Base-by-base conservation (phyloP, 1,140 invertebrate species). In the Diorhabda carinulata region DNA sequence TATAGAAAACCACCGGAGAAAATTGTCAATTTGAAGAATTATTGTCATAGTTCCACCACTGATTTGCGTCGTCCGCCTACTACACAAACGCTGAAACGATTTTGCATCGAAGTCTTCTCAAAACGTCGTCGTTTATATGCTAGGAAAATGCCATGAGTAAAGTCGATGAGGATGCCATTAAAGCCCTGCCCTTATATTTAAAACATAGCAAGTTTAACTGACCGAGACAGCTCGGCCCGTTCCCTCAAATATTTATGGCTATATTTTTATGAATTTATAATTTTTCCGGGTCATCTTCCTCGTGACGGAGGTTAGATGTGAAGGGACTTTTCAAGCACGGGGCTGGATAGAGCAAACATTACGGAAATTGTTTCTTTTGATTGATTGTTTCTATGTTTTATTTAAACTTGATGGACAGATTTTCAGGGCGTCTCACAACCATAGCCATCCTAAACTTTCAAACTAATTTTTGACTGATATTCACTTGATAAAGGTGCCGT, bases 251-350 rank as follows among this genome's bases (percentile, higher is more conserved):
- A 68, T 68, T 68, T 68, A 68, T 68, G 67, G 44, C 59, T 47
- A 61, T 68, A 68, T 68, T 68, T 68, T 68, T 68, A 62, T 68
- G 45, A 68, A 68, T 62, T 57, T 68, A 67, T 67, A 67, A 68
- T 68, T 68, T 68, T 68, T 68, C 45, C 56, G 47, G 67, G 67
- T 61, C 67, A 56, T 57, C 60, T 62, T 63, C 44, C 3, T 41
- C 7, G 10, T 64, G 43, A 10, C 10, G 43, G 43, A 43, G 10
- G 10, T 42, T 60, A 25, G 63, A 64, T 64, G 63, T 57, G 47
- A 8, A 52, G 25, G 6, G 47, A 52, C 4, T 6, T 3, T 52
- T 8, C 4, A 52, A 8, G 6, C 6, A 52, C 47, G n/a, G 47
- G 3, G 47, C 6, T 52, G 47, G n/a, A 52, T 4, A 52, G n/a